A percentile compares a stretch with the other conserved stretches of the same genome.
Conservation (phyloP, 2,113 vertebrate species). For the Dascyllus trimaculatus region DNA sequence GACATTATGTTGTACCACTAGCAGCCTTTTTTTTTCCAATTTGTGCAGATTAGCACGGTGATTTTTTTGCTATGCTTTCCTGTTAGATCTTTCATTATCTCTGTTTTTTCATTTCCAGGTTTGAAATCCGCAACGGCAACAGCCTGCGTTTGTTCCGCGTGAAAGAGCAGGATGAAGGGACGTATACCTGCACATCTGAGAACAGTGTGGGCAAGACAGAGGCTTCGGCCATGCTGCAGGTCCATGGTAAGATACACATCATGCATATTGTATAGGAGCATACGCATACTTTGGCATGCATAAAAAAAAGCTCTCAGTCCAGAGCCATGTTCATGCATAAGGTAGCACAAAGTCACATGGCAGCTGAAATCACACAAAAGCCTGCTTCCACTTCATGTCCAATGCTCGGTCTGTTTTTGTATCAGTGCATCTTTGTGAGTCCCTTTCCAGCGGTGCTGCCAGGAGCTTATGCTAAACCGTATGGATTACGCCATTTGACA, state of each 20-base stretch:
- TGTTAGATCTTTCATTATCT: slow-evolving; percentile 42
- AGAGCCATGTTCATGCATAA: slow-evolving; percentile 31
- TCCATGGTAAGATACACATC: slow-evolving; percentile 89
- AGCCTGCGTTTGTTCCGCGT: slow-evolving; percentile 93
- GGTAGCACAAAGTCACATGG: slow-evolving; percentile 30
- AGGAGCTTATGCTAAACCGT: slow-evolving; percentile 83
- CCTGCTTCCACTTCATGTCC: slow-evolving; percentile 32
- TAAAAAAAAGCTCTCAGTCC: slow-evolving; percentile 17
- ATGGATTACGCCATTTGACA: slow-evolving; percentile 85
- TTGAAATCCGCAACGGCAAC: slow-evolving; percentile 95
- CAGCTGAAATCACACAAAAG: slow-evolving; percentile 31
- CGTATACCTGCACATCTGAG: slow-evolving; percentile 95
- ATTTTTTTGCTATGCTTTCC: not conserved
- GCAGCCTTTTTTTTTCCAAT: slow-evolving; percentile 41
- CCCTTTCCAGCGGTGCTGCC: slow-evolving; percentile 58
- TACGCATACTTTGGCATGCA: slow-evolving; percentile 29
- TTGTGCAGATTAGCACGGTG: slow-evolving; percentile 37
- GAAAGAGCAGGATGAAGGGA: slow-evolving; percentile 92
- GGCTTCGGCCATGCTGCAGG: slow-evolving; percentile 94
- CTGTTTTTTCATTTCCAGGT: slow-evolving; percentile 82
- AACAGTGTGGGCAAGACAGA: slow-evolving; percentile 98
- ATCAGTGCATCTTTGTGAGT: slow-evolving; percentile 59
- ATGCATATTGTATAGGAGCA: slow-evolving; percentile 52
- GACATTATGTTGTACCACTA: slow-evolving; percentile 20
- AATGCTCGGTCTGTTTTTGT: slow-evolving; percentile 46